Conservation (phyloP, 1,140 invertebrate species). For the Drosophila nannoptera region DNA sequence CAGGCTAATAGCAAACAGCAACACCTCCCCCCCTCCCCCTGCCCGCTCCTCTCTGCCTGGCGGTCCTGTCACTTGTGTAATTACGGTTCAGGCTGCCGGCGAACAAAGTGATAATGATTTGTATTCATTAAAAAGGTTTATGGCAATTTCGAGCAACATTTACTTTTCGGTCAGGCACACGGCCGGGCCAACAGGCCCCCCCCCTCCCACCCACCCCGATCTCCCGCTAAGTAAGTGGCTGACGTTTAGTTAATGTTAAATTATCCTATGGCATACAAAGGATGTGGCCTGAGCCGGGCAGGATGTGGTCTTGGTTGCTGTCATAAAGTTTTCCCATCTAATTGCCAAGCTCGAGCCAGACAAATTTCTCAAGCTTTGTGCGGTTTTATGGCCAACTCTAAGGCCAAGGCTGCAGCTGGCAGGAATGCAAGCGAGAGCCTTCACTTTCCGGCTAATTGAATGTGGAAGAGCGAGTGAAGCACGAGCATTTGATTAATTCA, state of each 20-base stretch:
- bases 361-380: slow-evolving; percentile 34
- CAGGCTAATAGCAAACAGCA: slow-evolving; percentile 15
- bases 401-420: not conserved
- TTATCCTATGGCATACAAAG: slow-evolving; percentile 11
- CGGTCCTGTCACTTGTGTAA: slow-evolving; percentile 49
- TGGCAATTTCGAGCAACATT: slow-evolving; percentile 73
- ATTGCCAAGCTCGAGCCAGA: slow-evolving; percentile 46
- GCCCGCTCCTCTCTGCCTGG: slow-evolving; percentile 12
- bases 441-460: slow-evolving; percentile 16
- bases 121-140: slow-evolving; percentile 78
- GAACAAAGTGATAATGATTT: slow-evolving; percentile 77
- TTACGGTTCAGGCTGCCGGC: slow-evolving; percentile 69
- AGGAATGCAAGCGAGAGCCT: slow-evolving; percentile 19
- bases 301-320: slow-evolving; percentile 18
- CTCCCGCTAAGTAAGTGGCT: slow-evolving; percentile 44
- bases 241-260: slow-evolving; percentile 40
- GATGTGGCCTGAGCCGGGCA: not conserved
- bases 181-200: not conserved
- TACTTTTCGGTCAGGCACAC: slow-evolving; percentile 48
- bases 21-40: not conserved
- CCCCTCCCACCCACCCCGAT: not conserved
- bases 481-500: not conserved
- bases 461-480: not conserved
- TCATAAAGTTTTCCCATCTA: slow-evolving; percentile 45
- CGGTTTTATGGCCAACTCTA: not conserved